phyloP scores from a whole-genome alignment of 2,797 vertebrate species.

The Cyprinella venusta region DNA sequence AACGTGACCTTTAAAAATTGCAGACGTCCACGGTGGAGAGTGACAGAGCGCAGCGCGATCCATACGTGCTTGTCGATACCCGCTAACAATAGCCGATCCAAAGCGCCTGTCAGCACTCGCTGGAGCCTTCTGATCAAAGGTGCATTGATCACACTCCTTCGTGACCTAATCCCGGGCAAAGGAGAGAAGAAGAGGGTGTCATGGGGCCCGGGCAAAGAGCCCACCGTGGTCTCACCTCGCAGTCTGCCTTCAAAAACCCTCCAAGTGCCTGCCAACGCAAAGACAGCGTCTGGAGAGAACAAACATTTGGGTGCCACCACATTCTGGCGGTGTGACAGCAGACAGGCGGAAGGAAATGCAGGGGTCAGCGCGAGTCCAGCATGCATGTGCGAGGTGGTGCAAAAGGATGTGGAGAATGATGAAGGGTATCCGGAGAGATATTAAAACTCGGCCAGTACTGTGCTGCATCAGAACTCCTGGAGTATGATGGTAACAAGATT shows the following conservation, averaged over 20 bases:
- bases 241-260: constrained; percentile 48
- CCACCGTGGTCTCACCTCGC: constrained; percentile 44
- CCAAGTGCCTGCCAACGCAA: constrained; percentile 46
- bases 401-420: constrained; percentile 22
- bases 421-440: constrained; percentile 39
- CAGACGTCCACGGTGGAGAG: constrained; percentile 77
- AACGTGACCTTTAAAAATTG: constrained; percentile 89
- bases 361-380: constrained; percentile 35
- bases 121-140: constrained; percentile 81
- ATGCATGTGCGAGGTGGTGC: not conserved
- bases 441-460: constrained; percentile 60
- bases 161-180: constrained; percentile 69
- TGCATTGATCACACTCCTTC: constrained; percentile 76
- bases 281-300: constrained; percentile 55
- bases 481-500: constrained; percentile 72
- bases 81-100: constrained; percentile 82
- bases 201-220: constrained; percentile 48
- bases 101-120: constrained; percentile 83
- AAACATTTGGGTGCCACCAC: constrained; percentile 55
- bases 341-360: constrained; percentile 42
- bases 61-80: constrained; percentile 86
- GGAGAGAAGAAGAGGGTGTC: constrained; percentile 44
- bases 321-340: constrained; percentile 55
- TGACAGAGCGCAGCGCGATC: constrained; percentile 79
- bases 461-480: constrained; percentile 65